Evolutionary conservation across 2,888 invertebrate genomes (phyloP).

Genomic region (Saturnia japonica): DNA sequence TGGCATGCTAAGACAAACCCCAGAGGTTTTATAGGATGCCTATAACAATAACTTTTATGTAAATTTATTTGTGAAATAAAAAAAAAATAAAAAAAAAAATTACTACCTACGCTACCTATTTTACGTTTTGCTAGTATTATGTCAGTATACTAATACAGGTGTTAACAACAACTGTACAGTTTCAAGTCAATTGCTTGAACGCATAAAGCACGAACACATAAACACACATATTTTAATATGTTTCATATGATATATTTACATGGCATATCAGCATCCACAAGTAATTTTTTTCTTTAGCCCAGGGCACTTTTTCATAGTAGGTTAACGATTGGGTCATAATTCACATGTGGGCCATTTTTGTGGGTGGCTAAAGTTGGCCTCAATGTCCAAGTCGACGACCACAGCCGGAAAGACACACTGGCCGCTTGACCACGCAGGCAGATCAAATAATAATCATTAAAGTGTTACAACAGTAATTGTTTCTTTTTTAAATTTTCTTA

Average conservation of each 20-base stretch:
- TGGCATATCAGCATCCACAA: neutral
- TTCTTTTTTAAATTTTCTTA: no score
- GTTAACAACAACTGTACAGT: neutral
- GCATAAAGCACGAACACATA: neutral
- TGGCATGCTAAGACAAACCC: no score
- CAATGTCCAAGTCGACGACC: neutral
- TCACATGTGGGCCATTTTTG: conserved; percentile 12
- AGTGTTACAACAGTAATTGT: neutral
- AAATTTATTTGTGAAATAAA: no score
- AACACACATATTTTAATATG: neutral
- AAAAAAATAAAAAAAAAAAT: no score
- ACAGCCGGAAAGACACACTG: neutral
- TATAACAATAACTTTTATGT: no score
- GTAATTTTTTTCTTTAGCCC: neutral
- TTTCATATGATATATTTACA: neutral
- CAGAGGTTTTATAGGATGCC: no score
- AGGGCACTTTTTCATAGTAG: conserved; percentile 11
- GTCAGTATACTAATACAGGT: neutral
- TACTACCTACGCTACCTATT: no score
- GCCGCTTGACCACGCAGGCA: neutral
- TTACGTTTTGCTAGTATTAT: no score
- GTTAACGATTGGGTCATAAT: conserved; percentile 13
- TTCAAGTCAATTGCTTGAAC: neutral
- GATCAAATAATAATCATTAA: neutral
- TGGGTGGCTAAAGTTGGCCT: neutral